phyloP scores from a whole-genome alignment of 2,888 invertebrate species.

The Heliconius aoede region DNA sequence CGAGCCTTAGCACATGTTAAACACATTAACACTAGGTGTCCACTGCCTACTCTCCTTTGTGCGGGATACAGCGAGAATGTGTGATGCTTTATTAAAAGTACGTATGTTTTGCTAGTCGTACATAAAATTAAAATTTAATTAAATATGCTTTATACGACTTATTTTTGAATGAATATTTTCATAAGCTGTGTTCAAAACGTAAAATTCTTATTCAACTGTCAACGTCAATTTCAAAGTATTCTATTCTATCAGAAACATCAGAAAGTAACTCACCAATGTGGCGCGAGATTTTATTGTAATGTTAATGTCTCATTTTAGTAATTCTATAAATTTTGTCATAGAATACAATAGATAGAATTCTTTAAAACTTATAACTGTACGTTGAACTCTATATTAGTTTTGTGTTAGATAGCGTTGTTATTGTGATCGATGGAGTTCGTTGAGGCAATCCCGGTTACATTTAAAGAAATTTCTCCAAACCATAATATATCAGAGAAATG shows the following conservation, averaged over 20 bases:
- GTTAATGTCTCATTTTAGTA: neutral
- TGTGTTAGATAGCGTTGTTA: neutral
- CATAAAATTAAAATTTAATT: too few species aligned
- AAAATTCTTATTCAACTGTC: slow-evolving; percentile 4
- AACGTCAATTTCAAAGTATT: neutral
- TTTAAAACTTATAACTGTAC: neutral
- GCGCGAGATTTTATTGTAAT: slow-evolving; percentile 15
- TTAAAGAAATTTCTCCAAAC: slow-evolving; percentile 92
- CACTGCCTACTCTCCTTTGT: too few species aligned
- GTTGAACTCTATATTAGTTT: neutral
- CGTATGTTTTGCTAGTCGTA: too few species aligned
- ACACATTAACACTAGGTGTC: too few species aligned
- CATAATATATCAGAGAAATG: slow-evolving; percentile 90
- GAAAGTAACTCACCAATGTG: slow-evolving; percentile 4
- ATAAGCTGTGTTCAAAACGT: neutral
- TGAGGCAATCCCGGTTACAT: slow-evolving; percentile 79
- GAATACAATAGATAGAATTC: neutral
- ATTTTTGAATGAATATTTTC: too few species aligned
- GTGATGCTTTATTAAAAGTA: too few species aligned
- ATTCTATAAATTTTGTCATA: neutral
- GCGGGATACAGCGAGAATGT: too few species aligned
- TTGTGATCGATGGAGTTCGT: slow-evolving; percentile 68
- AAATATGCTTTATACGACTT: too few species aligned
- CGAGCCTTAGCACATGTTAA: too few species aligned
- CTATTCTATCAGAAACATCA: neutral